phyloP scores from a whole-genome alignment of 2,888 invertebrate species.

The Campoplex nolae region DNA sequence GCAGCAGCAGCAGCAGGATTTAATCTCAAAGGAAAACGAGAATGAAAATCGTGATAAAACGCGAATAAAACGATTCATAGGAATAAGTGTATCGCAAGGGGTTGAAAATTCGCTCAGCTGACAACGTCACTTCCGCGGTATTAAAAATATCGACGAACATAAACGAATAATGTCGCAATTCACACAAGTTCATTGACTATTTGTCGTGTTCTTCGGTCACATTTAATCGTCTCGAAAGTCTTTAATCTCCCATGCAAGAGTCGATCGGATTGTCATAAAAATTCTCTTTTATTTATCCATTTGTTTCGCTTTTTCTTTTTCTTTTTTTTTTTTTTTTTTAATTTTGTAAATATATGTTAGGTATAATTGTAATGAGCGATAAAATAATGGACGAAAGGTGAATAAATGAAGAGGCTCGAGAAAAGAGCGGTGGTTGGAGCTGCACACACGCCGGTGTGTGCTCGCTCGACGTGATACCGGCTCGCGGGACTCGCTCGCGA shows the following conservation, averaged over 20 bases:
- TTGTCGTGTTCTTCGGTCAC: not conserved
- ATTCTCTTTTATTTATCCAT: not conserved
- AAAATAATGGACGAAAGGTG: conserved; percentile 19
- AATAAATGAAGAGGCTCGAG: conserved; percentile 52
- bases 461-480: conserved; percentile 69
- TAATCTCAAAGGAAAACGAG: not conserved
- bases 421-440: conserved; percentile 59
- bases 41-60: not conserved
- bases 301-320: not conserved
- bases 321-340: not conserved
- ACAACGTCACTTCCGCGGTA: not conserved
- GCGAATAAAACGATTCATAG: not conserved
- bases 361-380: not conserved
- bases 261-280: not conserved
- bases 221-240: not conserved
- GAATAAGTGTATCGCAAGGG: not conserved
- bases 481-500: conserved; percentile 69
- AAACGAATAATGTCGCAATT: not conserved
- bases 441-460: conserved; percentile 68
- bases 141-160: too few species aligned
- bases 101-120: not conserved
- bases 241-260: not conserved
- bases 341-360: not conserved
- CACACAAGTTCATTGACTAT: conserved; percentile 1
- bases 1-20: not conserved